These are phyloP conservation scores for Brachionus koreanus DNA, from an alignment of 1,140 invertebrate species.

Conservation along the genomic window DNA sequence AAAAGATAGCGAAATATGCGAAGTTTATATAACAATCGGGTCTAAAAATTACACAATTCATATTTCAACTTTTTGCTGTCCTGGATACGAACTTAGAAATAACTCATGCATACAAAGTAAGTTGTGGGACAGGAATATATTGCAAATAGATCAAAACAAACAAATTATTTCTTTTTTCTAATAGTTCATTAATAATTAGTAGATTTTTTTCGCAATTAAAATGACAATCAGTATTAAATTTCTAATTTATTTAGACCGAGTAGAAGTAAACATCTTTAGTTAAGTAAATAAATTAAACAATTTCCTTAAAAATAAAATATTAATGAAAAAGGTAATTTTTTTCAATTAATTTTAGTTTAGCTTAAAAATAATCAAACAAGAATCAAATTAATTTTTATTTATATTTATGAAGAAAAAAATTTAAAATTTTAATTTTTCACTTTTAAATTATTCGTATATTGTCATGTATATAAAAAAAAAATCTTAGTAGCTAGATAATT, in stretches of 20 bases:
- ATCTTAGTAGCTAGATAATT: too few relatives aligned
- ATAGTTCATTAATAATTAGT: background rate
- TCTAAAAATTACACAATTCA: conserved; percentile 5
- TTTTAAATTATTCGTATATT: too few relatives aligned
- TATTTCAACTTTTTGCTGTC: background rate
- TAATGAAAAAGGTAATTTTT: too few relatives aligned
- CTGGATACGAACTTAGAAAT: background rate
- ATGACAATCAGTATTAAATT: background rate
- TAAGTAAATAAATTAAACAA: background rate
- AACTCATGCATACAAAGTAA: background rate
- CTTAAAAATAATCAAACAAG: too few relatives aligned
- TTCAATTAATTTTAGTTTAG: too few relatives aligned
- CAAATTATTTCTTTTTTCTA: background rate
- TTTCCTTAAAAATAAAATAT: too few relatives aligned
- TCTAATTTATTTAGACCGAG: background rate
- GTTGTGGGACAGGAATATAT: background rate
- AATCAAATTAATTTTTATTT: too few relatives aligned
- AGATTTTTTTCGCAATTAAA: background rate
- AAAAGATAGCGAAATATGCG: background rate
- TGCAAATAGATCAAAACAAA: background rate
- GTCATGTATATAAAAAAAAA: too few relatives aligned
- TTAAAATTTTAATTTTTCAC: too few relatives aligned
- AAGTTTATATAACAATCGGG: background rate
- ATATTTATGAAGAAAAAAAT: too few relatives aligned
- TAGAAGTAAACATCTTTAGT: background rate